Conservation (phyloP, 1,140 invertebrate genomes). For the Aphelenchoides avenae region DNA sequence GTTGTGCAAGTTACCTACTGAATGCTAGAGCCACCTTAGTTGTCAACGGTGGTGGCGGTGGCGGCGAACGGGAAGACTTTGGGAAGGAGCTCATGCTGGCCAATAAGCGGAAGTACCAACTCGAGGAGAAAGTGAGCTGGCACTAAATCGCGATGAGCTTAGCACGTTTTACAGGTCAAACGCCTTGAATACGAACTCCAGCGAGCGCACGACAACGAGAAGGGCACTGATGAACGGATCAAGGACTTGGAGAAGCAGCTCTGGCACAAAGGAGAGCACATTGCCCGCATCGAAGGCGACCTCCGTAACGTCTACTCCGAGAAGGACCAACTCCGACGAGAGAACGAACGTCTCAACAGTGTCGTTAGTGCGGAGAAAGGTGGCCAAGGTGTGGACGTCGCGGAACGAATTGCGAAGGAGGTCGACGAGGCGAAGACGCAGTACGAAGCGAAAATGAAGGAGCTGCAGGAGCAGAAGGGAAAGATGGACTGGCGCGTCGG, state of each 20-base stretch:
- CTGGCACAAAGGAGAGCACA: conserved; percentile 36
- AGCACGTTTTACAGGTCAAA: background rate
- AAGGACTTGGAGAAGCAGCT: conserved; percentile 23
- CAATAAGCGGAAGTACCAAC: conserved; percentile 31
- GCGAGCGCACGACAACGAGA: no score
- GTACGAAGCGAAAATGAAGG: conserved; percentile 15
- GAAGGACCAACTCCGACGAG: conserved; percentile 1
- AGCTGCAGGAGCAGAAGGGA: conserved; percentile 18
- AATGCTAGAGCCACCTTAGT: background rate
- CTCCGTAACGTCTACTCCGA: conserved; percentile 4
- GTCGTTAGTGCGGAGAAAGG: no score
- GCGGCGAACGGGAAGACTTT: conserved; percentile 20
- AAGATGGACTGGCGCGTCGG: conserved; percentile 30
- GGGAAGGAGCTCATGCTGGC: conserved; percentile 32
- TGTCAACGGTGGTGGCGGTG: conserved; percentile 13
- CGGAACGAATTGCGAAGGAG: no score
- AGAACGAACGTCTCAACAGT: no score
- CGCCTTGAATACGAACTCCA: no score
- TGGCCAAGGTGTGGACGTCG: no score
- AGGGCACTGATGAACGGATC: no score
- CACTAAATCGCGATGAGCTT: no score
- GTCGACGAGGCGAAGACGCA: conserved; percentile 24
- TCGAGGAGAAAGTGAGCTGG: no score
- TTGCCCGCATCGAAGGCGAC: conserved; percentile 20
- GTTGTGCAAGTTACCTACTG: no score